A percentile compares a stretch with the other conserved stretches of the same genome.
Conservation (phyloP, 2,888 invertebrate species). For the Standfussiana lucernea region DNA sequence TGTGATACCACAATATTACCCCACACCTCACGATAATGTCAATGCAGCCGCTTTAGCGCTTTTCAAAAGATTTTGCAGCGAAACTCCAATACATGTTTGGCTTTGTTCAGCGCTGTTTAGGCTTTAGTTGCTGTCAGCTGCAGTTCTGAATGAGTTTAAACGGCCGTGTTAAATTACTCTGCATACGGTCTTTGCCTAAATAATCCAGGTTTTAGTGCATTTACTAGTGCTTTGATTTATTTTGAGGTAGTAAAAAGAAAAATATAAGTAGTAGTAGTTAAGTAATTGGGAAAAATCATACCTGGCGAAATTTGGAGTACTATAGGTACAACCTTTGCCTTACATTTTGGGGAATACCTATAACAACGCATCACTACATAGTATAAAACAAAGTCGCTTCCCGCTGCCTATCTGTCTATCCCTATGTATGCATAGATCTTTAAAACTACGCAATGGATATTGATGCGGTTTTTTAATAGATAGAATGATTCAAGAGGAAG, state of each 20-base stretch:
- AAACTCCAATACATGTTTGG: slow-evolving; percentile 41
- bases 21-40: background rate
- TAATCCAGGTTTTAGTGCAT: background rate
- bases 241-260: background rate
- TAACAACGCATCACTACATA: too few species aligned
- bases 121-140: slow-evolving; percentile 36
- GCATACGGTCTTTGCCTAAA: slow-evolving; percentile 11
- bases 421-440: too few species aligned
- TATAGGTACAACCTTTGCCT: too few species aligned
- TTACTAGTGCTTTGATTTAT: background rate
- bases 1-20: background rate
- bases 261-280: background rate
- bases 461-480: too few species aligned
- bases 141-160: slow-evolving; percentile 37
- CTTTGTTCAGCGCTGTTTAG: slow-evolving; percentile 34
- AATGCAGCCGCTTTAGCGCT: slow-evolving; percentile 17
- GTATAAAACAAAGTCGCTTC: too few species aligned
- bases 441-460: too few species aligned
- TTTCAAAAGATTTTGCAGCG: slow-evolving; percentile 22
- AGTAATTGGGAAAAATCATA: background rate
- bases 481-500: too few species aligned
- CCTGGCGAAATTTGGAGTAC: too few species aligned
- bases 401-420: too few species aligned
- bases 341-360: too few species aligned
- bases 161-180: slow-evolving; percentile 11